Percentiles rank a stretch among this genome's conserved stretches.
Conservation (phyloP, 2,113 vertebrate genomes). For the Laticauda laticaudata region DNA sequence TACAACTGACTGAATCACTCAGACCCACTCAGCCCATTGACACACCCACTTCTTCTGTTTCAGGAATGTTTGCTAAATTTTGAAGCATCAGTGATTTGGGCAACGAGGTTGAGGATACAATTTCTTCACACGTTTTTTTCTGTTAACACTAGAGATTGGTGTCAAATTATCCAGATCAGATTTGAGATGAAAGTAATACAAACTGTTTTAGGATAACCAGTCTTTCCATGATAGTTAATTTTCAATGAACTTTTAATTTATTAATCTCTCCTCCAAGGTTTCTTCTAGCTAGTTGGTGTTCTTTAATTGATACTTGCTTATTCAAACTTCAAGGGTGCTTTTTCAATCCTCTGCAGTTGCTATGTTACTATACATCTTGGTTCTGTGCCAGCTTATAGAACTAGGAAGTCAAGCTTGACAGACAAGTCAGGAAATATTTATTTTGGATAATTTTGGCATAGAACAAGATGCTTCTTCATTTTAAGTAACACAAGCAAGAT, state of each 20-base stretch:
- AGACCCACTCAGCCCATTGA: neutral
- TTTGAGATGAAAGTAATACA: neutral
- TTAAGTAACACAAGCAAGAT: neutral
- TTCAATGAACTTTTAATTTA: neutral
- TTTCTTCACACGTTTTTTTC: neutral
- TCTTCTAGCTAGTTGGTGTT: neutral
- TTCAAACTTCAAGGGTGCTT: neutral
- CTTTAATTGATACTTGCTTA: neutral
- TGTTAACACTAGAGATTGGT: neutral
- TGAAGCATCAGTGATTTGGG: neutral
- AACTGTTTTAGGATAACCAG: neutral
- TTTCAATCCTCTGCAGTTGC: neutral
- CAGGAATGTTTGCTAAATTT: neutral
- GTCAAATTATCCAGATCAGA: neutral
- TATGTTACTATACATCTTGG: neutral
- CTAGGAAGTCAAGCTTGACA: neutral
- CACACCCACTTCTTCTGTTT: neutral
- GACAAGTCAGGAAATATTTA: neutral
- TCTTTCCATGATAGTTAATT: neutral
- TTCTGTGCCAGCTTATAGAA: neutral
- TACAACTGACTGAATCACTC: neutral
- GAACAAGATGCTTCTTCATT: neutral
- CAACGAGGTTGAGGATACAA: neutral
- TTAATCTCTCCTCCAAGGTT: neutral
- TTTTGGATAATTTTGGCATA: neutral